These are phyloP conservation scores for Mustela erminea DNA, from an alignment of 2,797 vertebrate species.

Conservation along the genomic window DNA sequence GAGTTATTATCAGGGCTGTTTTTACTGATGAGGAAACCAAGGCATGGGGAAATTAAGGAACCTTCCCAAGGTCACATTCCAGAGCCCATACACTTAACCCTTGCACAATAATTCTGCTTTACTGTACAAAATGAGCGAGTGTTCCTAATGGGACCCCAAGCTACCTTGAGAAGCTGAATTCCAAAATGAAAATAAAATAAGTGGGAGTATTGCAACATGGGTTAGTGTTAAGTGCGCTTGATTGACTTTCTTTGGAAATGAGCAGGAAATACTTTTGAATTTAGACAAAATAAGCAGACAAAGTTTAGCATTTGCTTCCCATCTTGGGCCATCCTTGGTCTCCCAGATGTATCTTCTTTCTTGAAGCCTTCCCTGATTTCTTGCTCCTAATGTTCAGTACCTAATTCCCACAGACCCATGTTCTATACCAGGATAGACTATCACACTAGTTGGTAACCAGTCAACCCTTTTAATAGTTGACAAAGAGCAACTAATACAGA, in stretches of 20 bases:
- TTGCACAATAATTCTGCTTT: background rate
- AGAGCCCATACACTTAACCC: background rate
- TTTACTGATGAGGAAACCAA: background rate
- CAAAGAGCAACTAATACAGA: background rate
- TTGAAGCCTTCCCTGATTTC: background rate
- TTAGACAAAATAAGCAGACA: background rate
- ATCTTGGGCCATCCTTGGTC: background rate
- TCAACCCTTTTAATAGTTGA: background rate
- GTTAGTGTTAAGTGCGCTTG: background rate
- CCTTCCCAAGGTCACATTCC: background rate
- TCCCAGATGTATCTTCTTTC: background rate
- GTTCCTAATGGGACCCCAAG: background rate
- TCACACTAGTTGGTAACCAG: background rate
- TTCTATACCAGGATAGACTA: background rate
- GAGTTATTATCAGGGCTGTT: background rate
- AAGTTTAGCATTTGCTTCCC: background rate
- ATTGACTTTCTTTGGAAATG: background rate
- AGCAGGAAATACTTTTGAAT: background rate
- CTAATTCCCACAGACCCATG: background rate
- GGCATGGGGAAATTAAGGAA: background rate
- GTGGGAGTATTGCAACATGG: background rate
- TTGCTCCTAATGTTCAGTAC: background rate
- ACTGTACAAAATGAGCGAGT: background rate
- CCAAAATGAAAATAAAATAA: conserved; percentile 26
- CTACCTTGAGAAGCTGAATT: background rate